phyloP scores from a whole-genome alignment of 2,113 vertebrate species.

The Gallinago undulata region DNA sequence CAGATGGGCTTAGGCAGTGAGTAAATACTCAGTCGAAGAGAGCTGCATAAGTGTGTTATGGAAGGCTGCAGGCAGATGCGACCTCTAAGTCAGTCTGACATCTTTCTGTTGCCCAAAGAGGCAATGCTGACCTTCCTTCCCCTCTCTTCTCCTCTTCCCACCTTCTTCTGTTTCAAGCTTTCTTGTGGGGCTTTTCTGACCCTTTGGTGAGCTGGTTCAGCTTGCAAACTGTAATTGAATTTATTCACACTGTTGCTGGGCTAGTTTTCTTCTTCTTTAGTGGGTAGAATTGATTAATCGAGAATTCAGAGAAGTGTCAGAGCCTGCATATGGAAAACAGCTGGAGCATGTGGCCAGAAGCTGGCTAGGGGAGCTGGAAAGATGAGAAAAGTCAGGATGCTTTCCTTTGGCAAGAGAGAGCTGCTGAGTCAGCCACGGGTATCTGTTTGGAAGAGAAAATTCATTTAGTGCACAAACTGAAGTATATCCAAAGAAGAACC shows the following conservation, averaged over 20 bases:
- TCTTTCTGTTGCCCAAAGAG: neutral
- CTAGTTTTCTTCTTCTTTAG: neutral
- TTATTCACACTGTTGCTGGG: neutral
- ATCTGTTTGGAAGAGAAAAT: neutral
- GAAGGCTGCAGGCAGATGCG: fast-evolving
- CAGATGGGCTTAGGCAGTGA: neutral
- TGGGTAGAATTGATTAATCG: neutral
- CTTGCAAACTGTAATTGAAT: neutral
- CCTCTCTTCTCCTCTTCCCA: neutral
- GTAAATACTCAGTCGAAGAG: neutral
- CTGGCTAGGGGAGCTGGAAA: neutral
- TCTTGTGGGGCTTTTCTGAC: neutral
- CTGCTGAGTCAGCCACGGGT: neutral
- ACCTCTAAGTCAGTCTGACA: neutral
- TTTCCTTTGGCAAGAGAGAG: neutral
- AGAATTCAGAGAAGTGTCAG: neutral
- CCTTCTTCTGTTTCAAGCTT: neutral
- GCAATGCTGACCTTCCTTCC: fast-evolving
- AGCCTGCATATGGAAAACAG: neutral
- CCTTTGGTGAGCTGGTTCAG: neutral
- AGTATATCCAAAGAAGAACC: neutral
- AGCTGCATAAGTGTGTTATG: neutral
- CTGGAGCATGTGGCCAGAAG: neutral
- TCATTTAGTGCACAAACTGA: neutral
- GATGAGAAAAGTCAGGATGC: neutral